Evolutionary conservation across 1,140 invertebrate genomes (phyloP).

Genomic region (Eulimnadia texana): DNA sequence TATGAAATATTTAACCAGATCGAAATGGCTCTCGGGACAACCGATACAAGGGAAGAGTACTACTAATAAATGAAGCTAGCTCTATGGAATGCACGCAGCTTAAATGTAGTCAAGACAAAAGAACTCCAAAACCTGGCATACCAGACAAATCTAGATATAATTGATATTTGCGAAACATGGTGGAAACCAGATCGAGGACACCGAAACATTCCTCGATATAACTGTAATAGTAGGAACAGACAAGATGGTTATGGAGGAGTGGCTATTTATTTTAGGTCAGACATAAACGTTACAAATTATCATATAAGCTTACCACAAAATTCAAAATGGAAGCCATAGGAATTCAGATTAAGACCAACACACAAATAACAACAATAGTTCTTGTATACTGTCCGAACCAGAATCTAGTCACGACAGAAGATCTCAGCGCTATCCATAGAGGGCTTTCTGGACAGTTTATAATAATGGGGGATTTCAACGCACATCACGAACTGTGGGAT

Average conservation of each 20-base stretch:
- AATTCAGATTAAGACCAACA: not conserved
- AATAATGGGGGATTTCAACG: not conserved
- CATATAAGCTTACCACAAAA: not conserved
- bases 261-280: not conserved
- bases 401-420: not conserved
- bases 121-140: not conserved
- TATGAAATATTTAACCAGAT: not conserved
- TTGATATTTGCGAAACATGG: not conserved
- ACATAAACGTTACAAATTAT: not conserved
- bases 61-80: not conserved
- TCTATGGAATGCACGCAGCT: not conserved
- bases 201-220: not conserved
- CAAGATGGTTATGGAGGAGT: not conserved
- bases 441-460: not conserved
- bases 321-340: not conserved
- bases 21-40: not conserved
- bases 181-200: not conserved
- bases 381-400: not conserved
- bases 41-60: not conserved
- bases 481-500: not conserved
- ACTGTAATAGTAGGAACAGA: not conserved
- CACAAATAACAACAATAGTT: not conserved
- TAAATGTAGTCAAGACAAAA: not conserved
- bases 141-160: not conserved
- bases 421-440: not conserved